These are phyloP conservation scores for Smittia aterrima DNA, from an alignment of 2,888 invertebrate species.

Conservation along the genomic window DNA sequence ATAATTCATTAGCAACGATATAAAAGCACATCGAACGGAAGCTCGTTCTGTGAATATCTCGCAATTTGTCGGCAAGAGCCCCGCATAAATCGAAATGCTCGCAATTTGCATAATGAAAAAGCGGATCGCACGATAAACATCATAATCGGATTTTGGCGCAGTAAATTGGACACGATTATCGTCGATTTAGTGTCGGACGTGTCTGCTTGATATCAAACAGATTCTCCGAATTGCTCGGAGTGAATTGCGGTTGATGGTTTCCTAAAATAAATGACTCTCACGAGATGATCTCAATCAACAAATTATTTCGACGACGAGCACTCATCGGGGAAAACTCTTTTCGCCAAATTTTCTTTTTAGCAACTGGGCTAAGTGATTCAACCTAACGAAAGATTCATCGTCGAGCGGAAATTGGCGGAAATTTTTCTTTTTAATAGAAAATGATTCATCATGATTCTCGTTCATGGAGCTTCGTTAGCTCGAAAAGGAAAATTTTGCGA, in stretches of 20 bases:
- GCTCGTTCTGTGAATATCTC: not conserved
- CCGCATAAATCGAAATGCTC: not conserved
- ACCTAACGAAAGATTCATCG: not conserved
- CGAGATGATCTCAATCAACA: too few species aligned
- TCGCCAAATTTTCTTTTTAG: not conserved
- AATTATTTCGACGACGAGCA: too few species aligned
- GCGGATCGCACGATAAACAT: conserved; percentile 17
- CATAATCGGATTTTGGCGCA: conserved; percentile 1
- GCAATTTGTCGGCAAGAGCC: not conserved
- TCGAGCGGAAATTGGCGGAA: conserved; percentile 24
- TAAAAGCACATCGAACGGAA: not conserved
- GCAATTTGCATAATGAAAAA: conserved; percentile 19
- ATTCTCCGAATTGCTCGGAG: too few species aligned
- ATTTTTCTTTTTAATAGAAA: not conserved
- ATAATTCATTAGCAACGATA: conserved; percentile 23
- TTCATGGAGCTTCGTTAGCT: not conserved
- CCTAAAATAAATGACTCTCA: too few species aligned
- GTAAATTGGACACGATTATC: conserved; percentile 11
- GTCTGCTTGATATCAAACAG: not conserved
- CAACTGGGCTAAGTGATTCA: conserved; percentile 25
- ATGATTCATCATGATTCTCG: conserved; percentile 24
- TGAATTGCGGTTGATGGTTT: too few species aligned
- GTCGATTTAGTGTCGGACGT: not conserved
- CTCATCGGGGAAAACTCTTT: not conserved
- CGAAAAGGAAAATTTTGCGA: not conserved